phyloP scores from a whole-genome alignment of 2,113 vertebrate species.

The Menidia beryllina region DNA sequence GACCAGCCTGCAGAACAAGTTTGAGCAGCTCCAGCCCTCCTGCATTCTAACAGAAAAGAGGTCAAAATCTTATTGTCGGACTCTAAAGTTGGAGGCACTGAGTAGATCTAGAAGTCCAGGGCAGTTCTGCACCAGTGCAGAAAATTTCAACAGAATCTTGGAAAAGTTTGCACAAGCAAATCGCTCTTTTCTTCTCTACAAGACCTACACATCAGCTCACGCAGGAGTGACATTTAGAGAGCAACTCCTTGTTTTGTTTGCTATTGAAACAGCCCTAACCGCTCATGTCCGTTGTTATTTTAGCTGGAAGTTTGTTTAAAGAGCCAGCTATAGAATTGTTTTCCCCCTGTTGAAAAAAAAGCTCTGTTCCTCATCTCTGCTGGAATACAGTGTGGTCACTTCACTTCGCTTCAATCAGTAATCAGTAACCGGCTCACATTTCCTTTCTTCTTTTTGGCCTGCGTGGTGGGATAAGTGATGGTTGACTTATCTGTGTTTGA shows the following conservation, averaged over 20 bases:
- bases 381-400: background rate
- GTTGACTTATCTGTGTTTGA: too few relatives aligned
- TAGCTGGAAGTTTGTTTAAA: background rate
- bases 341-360: background rate
- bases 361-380: background rate
- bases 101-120: background rate
- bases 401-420: too few relatives aligned
- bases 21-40: conserved; percentile 3
- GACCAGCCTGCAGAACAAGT: conserved; percentile 11
- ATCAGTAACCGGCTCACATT: background rate
- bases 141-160: background rate
- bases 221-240: background rate
- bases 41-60: background rate
- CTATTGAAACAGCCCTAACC: background rate
- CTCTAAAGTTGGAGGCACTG: background rate
- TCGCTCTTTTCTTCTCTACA: background rate
- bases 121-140: background rate
- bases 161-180: background rate
- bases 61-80: background rate
- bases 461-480: background rate
- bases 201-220: background rate
- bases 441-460: background rate
- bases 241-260: background rate
- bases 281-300: background rate
- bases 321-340: too few relatives aligned